Base-by-base conservation (phyloP, 2,888 invertebrate genomes). In the Timandra comae region DNA sequence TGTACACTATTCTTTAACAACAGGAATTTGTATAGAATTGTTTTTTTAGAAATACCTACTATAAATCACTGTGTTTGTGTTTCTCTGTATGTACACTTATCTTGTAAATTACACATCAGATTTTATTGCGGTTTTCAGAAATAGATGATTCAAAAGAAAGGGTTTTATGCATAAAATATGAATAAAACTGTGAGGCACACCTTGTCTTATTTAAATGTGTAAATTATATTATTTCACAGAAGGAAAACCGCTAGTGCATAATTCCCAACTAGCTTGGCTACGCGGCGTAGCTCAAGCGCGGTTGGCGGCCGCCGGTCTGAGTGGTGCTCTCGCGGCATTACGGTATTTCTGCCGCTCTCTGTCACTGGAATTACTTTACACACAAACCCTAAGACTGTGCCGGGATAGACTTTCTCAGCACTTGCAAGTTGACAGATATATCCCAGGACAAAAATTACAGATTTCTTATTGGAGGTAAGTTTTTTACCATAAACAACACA, bases 291-390 rank as follows among this genome's bases (percentile, higher is more conserved):
- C 97, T 1, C 99, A 99, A 80, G 91, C 95, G 0, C 90, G 98
- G 19, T 85, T 97, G 5, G 92, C 94, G 7, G 81, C 80, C 65
- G 97, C 58, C 91, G 62, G 92, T 89, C 39, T 99, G 92, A 87
- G 91, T 90, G 40, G 91, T 90, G 63, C 89, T 0, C 56, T 86
- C 1, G 70, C 84, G 0, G 85, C 86, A 1, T 85, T 98, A 19
- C 96, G 97, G 48, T 94, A 92, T 63, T 98, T 99, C 77, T 97
- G 98, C 63, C 96, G 98, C 59, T 95, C 97, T 0, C 85, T 99
- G 13, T 99, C 99, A 62, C 80, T 99, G 16, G 98, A 98, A 77
- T 88, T 93, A 3, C 79, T 96, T 2, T 95, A 95, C 63, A 94
- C 95, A 1, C 95, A 98, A 82, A 95, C 96, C 0, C 80, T 96